Percentiles rank a stretch among this genome's conserved stretches.
These are phyloP conservation scores for Clivina fossor DNA, from an alignment of 2,888 invertebrate genomes.

Conservation along the genomic window DNA sequence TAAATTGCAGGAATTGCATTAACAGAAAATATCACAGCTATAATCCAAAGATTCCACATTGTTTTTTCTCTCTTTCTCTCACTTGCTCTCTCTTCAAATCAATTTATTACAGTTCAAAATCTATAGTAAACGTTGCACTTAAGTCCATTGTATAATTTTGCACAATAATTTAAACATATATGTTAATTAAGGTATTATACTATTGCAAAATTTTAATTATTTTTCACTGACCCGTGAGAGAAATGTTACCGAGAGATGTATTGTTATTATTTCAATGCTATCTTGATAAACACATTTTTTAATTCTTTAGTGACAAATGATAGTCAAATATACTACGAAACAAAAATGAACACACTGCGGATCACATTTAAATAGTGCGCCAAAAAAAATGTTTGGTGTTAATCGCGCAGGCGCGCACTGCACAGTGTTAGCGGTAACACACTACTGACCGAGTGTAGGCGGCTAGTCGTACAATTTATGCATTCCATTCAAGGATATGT, in stretches of 20 bases:
- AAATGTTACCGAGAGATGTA: slow-evolving; percentile 6
- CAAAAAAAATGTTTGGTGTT: background rate
- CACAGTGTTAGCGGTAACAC: too few relatives aligned
- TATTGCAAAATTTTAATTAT: slow-evolving; percentile 18
- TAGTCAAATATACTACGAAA: slow-evolving; percentile 3
- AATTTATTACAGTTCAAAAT: background rate
- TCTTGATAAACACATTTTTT: slow-evolving; percentile 6
- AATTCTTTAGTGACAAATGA: background rate
- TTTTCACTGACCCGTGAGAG: slow-evolving; percentile 16
- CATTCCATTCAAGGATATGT: slow-evolving; percentile 30
- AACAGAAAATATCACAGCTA: slow-evolving; percentile 44
- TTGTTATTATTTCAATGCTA: slow-evolving; percentile 17
- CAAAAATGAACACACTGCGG: slow-evolving; percentile 1
- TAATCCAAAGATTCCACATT: slow-evolving; percentile 25
- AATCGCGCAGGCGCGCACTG: background rate
- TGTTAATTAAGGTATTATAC: slow-evolving; percentile 15
- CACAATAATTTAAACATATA: slow-evolving; percentile 8
- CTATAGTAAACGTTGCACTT: background rate
- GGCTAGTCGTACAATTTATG: slow-evolving; percentile 11
- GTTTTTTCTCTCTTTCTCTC: too few relatives aligned
- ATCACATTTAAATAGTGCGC: too few relatives aligned
- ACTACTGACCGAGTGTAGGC: slow-evolving; percentile 27
- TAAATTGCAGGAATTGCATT: slow-evolving; percentile 34
- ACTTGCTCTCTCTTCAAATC: too few relatives aligned
- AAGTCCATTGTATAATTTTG: slow-evolving; percentile 12